phyloP scores from a whole-genome alignment of 2,113 vertebrate genomes.

The Lasiurus cinereus region DNA sequence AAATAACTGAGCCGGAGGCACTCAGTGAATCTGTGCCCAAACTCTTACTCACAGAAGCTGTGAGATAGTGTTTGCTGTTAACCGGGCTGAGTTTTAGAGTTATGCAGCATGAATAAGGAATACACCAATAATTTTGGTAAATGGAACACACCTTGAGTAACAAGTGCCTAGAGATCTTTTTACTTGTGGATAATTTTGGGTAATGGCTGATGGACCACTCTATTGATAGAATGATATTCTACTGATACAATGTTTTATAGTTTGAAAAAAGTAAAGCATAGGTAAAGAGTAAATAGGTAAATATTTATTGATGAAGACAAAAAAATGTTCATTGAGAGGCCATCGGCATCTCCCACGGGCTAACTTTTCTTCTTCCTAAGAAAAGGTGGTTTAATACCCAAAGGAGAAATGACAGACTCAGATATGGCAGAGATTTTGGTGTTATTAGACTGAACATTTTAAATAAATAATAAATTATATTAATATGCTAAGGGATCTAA shows the following conservation, averaged over 20 bases:
- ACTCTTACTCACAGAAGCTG: neutral
- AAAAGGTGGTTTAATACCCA: neutral
- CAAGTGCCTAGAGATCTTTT: neutral
- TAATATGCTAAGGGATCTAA: neutral
- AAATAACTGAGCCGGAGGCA: neutral
- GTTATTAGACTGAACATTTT: neutral
- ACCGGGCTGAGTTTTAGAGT: neutral
- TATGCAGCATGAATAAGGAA: neutral
- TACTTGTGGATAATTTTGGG: neutral
- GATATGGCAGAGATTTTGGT: neutral
- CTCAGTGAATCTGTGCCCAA: neutral
- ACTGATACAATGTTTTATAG: neutral
- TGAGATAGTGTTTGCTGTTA: neutral
- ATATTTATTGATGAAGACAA: neutral
- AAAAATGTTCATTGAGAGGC: neutral
- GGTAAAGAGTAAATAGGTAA: neutral
- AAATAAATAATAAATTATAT: neutral
- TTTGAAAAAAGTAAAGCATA: neutral
- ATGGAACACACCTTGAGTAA: neutral
- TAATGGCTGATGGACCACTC: neutral
- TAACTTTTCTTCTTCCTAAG: neutral
- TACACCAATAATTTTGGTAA: neutral
- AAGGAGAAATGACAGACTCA: constrained; percentile 1
- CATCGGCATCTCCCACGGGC: neutral
- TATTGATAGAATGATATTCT: neutral